phyloP scores from a whole-genome alignment of 1,140 invertebrate genomes.

The Drosophila rhopaloa region DNA sequence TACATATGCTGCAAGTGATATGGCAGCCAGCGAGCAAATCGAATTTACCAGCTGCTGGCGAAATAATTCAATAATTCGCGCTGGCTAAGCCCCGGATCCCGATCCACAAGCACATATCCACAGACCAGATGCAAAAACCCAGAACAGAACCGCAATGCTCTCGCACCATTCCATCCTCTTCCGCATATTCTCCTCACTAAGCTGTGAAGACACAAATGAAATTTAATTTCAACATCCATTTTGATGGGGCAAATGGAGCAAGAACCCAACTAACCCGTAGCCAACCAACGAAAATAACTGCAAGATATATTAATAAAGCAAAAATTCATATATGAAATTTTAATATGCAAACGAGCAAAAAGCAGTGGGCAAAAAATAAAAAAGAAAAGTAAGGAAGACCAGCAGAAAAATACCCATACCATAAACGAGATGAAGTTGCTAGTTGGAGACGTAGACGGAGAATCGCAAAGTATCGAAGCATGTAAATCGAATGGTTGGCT shows the following conservation, averaged over 20 bases:
- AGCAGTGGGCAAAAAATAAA: slow-evolving; percentile 57
- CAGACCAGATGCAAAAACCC: slow-evolving; percentile 24
- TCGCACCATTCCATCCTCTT: neutral
- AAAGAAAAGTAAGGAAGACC: slow-evolving; percentile 39
- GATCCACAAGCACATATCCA: slow-evolving; percentile 30
- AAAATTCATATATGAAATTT: slow-evolving; percentile 81
- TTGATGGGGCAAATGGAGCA: slow-evolving; percentile 78
- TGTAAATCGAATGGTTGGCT: slow-evolving; percentile 63
- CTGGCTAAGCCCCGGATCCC: slow-evolving; percentile 58
- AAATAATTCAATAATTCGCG: slow-evolving; percentile 83
- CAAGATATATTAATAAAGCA: slow-evolving; percentile 80
- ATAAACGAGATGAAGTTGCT: slow-evolving; percentile 13
- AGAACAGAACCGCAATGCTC: slow-evolving; percentile 11
- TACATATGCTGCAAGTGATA: slow-evolving; percentile 33
- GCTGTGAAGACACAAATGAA: slow-evolving; percentile 62
- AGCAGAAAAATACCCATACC: slow-evolving; percentile 46
- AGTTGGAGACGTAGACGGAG: slow-evolving; percentile 18
- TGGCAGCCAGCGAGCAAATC: slow-evolving; percentile 57
- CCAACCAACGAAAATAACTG: slow-evolving; percentile 75
- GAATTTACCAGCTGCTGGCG: slow-evolving; percentile 80
- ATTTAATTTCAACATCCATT: slow-evolving; percentile 77
- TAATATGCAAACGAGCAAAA: slow-evolving; percentile 78
- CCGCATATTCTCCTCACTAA: slow-evolving; percentile 21
- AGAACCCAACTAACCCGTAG: slow-evolving; percentile 63
- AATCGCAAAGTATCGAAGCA: slow-evolving; percentile 68